A percentile compares a stretch with the other conserved stretches of the same genome.
Evolutionary conservation across 2,888 invertebrate species (phyloP).

Genomic region (Ditula angustiorana): DNA sequence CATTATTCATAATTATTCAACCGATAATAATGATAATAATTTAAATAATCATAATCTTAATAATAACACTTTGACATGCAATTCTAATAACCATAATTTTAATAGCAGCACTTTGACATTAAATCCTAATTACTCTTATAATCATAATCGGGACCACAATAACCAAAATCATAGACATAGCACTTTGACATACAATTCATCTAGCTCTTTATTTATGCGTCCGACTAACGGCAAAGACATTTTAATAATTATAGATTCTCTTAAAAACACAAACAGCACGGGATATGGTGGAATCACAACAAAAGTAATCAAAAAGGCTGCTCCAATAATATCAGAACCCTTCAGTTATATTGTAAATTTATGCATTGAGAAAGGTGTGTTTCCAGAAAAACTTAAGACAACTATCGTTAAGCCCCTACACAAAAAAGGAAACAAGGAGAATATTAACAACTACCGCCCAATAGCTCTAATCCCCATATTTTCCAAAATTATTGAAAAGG

Average conservation of each 20-base stretch:
- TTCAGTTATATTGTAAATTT: conserved; percentile 11
- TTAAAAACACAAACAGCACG: too few relatives aligned
- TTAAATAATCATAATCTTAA: neutral
- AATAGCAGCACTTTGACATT: too few relatives aligned
- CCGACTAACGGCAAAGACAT: neutral
- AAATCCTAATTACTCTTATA: too few relatives aligned
- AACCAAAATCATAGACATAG: too few relatives aligned
- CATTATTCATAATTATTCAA: too few relatives aligned
- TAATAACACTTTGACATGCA: too few relatives aligned
- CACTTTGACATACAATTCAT: too few relatives aligned
- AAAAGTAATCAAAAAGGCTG: conserved; percentile 8
- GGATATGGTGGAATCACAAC: conserved; percentile 5
- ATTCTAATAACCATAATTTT: too few relatives aligned
- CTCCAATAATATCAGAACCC: neutral
- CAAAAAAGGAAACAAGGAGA: too few relatives aligned
- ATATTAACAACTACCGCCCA: too few relatives aligned
- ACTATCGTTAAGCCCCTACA: neutral
- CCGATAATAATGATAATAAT: neutral
- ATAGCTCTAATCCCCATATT: too few relatives aligned
- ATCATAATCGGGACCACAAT: too few relatives aligned
- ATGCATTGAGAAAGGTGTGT: conserved; percentile 12
- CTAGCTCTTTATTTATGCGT: neutral
- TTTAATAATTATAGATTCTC: neutral
- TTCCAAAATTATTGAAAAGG: conserved; percentile 34
- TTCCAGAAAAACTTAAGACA: conserved; percentile 2